These are phyloP conservation scores for Phalacrocorax aristotelis DNA, from an alignment of 2,113 vertebrate genomes.

Conservation along the genomic window DNA sequence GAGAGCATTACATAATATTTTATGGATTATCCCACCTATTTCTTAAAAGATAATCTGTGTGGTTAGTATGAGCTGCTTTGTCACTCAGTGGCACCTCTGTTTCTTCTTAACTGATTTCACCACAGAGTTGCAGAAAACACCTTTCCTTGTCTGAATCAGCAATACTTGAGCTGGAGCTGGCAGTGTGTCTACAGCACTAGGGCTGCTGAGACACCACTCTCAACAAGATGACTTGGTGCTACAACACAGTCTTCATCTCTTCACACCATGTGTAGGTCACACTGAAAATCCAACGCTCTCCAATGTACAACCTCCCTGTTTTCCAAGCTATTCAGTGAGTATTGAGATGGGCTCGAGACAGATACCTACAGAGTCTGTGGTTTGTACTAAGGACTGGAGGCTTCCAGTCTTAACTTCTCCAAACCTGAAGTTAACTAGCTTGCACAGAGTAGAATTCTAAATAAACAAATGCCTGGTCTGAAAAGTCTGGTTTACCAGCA, in stretches of 20 bases:
- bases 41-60: background rate
- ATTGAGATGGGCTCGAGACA: background rate
- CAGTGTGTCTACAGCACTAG: accelerated
- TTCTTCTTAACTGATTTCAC: background rate
- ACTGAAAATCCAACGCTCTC: background rate
- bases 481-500: background rate
- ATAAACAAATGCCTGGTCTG: background rate
- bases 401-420: background rate
- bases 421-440: background rate
- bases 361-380: background rate
- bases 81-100: background rate
- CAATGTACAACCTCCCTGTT: background rate
- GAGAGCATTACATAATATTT: background rate
- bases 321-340: background rate
- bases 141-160: background rate
- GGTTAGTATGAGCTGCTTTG: background rate
- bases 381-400: background rate
- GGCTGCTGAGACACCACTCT: background rate
- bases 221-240: background rate
- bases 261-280: background rate
- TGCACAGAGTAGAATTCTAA: background rate
- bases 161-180: background rate
- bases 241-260: background rate
- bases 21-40: background rate
- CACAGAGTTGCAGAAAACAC: background rate